Conservation (phyloP, 2,888 invertebrate species). For the Aproaerema taeniolella region DNA sequence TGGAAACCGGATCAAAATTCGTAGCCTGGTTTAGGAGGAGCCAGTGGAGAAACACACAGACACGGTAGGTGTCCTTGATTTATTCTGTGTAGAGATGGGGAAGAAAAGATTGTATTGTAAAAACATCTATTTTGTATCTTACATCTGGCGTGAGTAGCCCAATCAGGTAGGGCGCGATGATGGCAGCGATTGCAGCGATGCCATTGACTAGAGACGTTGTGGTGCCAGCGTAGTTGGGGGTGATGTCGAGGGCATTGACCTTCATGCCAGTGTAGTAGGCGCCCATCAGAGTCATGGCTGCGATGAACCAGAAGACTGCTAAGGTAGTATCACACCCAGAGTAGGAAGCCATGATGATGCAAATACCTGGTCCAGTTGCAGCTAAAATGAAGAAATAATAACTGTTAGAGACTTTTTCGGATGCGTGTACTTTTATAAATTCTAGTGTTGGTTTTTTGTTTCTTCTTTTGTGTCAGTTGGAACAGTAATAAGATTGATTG, state of each 20-base stretch:
- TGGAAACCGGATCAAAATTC: no score
- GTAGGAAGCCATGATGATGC: not conserved
- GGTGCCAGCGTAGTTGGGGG: not conserved
- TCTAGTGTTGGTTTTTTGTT: no score
- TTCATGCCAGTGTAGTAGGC: conserved; percentile 37
- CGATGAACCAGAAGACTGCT: not conserved
- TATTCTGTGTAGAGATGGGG: no score
- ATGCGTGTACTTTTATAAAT: no score
- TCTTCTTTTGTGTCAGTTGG: no score
- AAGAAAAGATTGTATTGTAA: no score
- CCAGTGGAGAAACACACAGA: no score
- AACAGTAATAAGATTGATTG: no score
- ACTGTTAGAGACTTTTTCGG: no score
- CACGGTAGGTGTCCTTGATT: no score
- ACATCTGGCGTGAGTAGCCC: not conserved
- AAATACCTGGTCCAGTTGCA: not conserved
- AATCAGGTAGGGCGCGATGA: not conserved
- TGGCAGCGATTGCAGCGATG: not conserved
- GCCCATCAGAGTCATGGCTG: not conserved
- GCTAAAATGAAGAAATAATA: not conserved
- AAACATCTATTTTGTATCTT: no score
- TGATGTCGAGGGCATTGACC: not conserved
- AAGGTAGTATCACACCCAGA: not conserved
- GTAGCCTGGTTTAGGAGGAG: no score
- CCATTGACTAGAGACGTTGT: not conserved